Evolutionary conservation across 2,888 invertebrate species (phyloP).

Genomic region (Tetragonisca angustula): DNA sequence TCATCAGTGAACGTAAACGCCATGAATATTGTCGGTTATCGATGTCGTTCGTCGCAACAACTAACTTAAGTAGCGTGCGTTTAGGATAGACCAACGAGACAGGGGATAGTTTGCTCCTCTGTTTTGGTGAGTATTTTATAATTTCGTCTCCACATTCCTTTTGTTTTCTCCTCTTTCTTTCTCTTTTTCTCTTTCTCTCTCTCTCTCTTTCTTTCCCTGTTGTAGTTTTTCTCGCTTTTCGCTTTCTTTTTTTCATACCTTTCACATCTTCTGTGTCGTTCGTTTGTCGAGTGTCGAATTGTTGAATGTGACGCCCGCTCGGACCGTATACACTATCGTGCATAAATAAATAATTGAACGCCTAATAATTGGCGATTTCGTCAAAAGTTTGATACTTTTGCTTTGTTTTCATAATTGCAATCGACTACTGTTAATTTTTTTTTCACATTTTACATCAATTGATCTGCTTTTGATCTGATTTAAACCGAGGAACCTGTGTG

Average conservation of each 20-base stretch:
- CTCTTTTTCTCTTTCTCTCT: background rate
- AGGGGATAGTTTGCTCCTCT: slow-evolving; percentile 2
- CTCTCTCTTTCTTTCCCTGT: background rate
- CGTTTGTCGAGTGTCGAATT: too few relatives aligned
- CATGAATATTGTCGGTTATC: background rate
- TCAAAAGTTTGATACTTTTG: too few relatives aligned
- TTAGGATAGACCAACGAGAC: background rate
- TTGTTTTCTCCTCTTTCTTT: background rate
- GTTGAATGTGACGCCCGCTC: background rate
- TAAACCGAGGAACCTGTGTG: too few relatives aligned
- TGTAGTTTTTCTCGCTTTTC: background rate
- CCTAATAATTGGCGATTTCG: too few relatives aligned
- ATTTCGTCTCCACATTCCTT: background rate
- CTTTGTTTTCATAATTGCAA: too few relatives aligned
- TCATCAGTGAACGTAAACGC: background rate
- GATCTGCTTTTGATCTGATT: too few relatives aligned
- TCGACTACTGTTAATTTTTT: too few relatives aligned
- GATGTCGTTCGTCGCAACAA: background rate
- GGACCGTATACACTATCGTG: background rate
- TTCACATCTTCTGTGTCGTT: background rate
- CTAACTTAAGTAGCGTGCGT: background rate
- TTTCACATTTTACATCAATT: too few relatives aligned
- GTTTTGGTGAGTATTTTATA: slow-evolving; percentile 32
- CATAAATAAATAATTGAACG: background rate
- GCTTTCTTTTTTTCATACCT: background rate